Conservation (phyloP, 2,888 invertebrate species). For the Busseola fusca region DNA sequence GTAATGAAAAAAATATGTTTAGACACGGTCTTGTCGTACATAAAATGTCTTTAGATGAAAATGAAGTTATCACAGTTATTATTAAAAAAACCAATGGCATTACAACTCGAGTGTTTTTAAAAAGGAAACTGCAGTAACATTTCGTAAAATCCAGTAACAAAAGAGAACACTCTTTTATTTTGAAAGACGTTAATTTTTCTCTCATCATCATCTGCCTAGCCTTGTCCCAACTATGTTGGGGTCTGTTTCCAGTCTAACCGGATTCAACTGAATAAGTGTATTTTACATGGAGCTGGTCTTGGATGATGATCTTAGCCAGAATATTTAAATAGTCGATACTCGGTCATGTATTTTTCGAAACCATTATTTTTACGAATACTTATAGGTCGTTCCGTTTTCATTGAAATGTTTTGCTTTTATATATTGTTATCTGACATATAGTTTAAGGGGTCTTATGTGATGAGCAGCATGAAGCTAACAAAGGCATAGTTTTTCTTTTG, state of each 20-base stretch:
- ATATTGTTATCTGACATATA: not conserved
- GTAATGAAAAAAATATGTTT: constrained; percentile 17
- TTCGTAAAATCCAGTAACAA: not conserved
- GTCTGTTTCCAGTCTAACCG: too few relatives aligned
- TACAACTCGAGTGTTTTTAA: not conserved
- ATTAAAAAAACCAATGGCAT: not conserved
- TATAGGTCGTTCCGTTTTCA: constrained; percentile 25
- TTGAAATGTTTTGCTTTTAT: constrained; percentile 2
- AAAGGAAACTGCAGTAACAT: not conserved
- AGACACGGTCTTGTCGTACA: not conserved
- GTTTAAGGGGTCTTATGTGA: not conserved
- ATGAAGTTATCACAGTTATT: not conserved
- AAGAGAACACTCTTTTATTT: not conserved
- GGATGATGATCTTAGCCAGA: constrained; percentile 34
- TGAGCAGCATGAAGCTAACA: not conserved
- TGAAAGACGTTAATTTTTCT: constrained; percentile 10
- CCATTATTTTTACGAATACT: constrained; percentile 20
- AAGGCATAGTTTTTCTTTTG: too few relatives aligned
- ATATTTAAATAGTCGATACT: constrained; percentile 31
- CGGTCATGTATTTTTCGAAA: constrained; percentile 9
- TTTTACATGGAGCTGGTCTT: too few relatives aligned
- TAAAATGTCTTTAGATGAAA: not conserved
- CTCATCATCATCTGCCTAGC: too few relatives aligned
- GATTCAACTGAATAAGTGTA: too few relatives aligned
- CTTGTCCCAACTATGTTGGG: too few relatives aligned